Evolutionary conservation across 2,113 vertebrate species (phyloP).

Genomic region (Dromas ardeola): DNA sequence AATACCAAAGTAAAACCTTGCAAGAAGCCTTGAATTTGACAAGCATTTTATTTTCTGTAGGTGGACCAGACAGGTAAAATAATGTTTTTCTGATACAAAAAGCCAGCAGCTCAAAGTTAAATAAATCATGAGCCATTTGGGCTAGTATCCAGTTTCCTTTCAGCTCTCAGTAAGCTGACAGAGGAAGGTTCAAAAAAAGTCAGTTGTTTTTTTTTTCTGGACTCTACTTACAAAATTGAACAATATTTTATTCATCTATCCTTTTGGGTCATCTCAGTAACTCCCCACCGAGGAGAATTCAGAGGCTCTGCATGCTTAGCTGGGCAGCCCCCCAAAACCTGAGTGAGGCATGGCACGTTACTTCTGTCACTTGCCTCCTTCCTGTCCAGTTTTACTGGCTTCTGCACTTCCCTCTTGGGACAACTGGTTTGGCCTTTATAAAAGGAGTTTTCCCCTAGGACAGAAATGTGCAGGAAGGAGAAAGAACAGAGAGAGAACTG

Average conservation of each 20-base stretch:
- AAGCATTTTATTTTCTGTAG: neutral
- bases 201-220: neutral
- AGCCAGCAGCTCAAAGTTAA: neutral
- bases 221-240: neutral
- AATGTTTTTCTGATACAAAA: neutral
- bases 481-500: neutral
- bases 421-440: neutral
- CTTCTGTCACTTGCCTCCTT: neutral
- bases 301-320: neutral
- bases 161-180: neutral
- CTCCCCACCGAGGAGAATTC: neutral
- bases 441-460: neutral
- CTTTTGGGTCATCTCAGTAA: neutral
- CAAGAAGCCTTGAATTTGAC: neutral
- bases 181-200: neutral
- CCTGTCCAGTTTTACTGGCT: neutral
- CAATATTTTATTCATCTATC: neutral
- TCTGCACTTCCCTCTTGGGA: neutral
- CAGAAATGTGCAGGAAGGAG: accelerated
- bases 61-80: neutral
- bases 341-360: neutral
- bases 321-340: neutral
- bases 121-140: neutral
- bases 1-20: neutral
- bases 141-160: neutral